Evolutionary conservation across 2,888 invertebrate genomes (phyloP).

Genomic region (Tridacna crocea): DNA sequence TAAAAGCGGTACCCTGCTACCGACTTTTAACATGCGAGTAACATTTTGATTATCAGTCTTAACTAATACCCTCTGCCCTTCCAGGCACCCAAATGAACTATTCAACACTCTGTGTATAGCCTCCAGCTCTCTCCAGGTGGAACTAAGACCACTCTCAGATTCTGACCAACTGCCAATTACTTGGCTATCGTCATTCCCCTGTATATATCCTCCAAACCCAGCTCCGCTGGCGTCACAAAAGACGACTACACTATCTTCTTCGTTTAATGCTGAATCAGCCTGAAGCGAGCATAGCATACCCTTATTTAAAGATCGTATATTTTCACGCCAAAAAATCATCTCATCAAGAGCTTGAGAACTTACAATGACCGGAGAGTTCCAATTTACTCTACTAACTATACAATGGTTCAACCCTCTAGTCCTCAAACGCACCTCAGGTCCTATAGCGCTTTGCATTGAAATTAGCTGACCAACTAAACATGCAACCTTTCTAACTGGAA

Average conservation of each 20-base stretch:
- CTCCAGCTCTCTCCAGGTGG: too few species aligned
- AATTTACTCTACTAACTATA: constrained; percentile 25
- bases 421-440: constrained; percentile 27
- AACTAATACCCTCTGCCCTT: constrained; percentile 30
- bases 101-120: too few species aligned
- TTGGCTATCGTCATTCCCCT: too few species aligned
- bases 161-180: too few species aligned
- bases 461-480: constrained; percentile 41
- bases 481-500: constrained; percentile 37
- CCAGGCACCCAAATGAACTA: constrained; percentile 21
- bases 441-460: constrained; percentile 42
- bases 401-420: constrained; percentile 34
- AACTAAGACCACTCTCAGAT: too few species aligned
- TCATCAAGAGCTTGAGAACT: too few species aligned
- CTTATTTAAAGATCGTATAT: constrained; percentile 31
- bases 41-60: too few species aligned
- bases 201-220: constrained; percentile 47
- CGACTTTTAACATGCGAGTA: too few species aligned
- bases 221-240: constrained; percentile 44
- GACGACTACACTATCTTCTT: neutral
- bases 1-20: too few species aligned
- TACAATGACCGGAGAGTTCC: constrained; percentile 38
- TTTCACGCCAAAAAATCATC: too few species aligned
- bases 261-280: neutral
- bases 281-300: neutral